Evolutionary conservation across 1,140 invertebrate species (phyloP).

Genomic region (Mesaphorura yosii): DNA sequence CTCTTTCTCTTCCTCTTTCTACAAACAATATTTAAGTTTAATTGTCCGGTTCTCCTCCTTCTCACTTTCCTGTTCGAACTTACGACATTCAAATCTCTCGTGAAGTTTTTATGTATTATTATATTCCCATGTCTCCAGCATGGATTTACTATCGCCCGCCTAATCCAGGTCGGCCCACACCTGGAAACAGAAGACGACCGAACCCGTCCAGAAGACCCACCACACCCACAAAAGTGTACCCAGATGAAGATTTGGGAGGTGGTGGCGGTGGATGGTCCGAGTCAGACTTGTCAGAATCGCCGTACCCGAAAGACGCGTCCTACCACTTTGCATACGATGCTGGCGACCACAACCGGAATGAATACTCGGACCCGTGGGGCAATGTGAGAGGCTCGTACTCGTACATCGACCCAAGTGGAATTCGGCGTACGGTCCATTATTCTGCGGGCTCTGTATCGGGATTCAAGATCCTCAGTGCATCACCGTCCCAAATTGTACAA

Average conservation of each 20-base stretch:
- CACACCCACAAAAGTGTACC: not conserved
- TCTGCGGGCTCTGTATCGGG: constrained; percentile 15
- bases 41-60: constrained; percentile 3
- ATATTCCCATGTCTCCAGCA: constrained; percentile 4
- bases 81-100: not conserved
- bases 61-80: no score
- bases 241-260: not conserved
- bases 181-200: not conserved
- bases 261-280: not conserved
- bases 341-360: constrained; percentile 55
- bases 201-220: not conserved
- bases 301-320: constrained; percentile 23
- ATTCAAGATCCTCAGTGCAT: constrained; percentile 16
- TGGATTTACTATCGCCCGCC: constrained; percentile 20
- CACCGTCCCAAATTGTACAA: constrained; percentile 10
- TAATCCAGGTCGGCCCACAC: constrained; percentile 4
- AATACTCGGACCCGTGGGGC: constrained; percentile 53
- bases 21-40: not conserved
- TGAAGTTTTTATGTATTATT: constrained; percentile 3
- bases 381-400: constrained; percentile 59
- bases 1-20: not conserved
- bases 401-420: constrained; percentile 42
- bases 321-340: constrained; percentile 50
- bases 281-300: not conserved
- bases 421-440: constrained; percentile 21